A percentile compares a stretch with the other conserved stretches of the same genome.
phyloP scores from a whole-genome alignment of 2,113 vertebrate species.

The Tricholaema leucomelas region DNA sequence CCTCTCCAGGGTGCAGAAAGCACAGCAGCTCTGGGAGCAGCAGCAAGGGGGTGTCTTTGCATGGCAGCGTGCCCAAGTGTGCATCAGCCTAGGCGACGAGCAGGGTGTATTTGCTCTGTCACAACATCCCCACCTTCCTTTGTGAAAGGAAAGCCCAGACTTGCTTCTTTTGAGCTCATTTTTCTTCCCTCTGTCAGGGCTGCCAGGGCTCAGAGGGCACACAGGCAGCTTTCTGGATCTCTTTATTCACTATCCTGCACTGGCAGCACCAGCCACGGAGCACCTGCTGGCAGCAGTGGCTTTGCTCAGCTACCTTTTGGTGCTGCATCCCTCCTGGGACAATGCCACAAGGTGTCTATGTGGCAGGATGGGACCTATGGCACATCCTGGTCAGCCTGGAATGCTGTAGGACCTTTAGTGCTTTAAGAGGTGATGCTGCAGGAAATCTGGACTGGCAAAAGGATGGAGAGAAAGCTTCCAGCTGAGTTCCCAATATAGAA shows the following conservation, averaged over 20 bases:
- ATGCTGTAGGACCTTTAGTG: too few relatives aligned
- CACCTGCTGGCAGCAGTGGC: not conserved
- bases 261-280: rapidly evolving
- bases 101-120: not conserved
- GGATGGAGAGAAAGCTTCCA: not conserved
- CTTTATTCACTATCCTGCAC: not conserved
- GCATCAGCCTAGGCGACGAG: not conserved
- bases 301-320: not conserved
- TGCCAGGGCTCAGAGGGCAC: not conserved
- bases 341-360: rapidly evolving
- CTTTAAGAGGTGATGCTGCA: not conserved
- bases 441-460: not conserved
- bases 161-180: not conserved
- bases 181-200: not conserved
- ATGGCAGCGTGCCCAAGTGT: not conserved
- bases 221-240: not conserved
- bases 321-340: not conserved
- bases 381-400: rapidly evolving
- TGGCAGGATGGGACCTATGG: rapidly evolving
- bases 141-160: not conserved
- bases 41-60: not conserved
- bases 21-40: not conserved
- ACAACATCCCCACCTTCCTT: not conserved
- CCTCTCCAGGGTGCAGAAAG: not conserved
- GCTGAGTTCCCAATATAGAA: not conserved